Evolutionary conservation across 2,888 invertebrate genomes (phyloP).

Genomic region (Drosophila fulvimacula): DNA sequence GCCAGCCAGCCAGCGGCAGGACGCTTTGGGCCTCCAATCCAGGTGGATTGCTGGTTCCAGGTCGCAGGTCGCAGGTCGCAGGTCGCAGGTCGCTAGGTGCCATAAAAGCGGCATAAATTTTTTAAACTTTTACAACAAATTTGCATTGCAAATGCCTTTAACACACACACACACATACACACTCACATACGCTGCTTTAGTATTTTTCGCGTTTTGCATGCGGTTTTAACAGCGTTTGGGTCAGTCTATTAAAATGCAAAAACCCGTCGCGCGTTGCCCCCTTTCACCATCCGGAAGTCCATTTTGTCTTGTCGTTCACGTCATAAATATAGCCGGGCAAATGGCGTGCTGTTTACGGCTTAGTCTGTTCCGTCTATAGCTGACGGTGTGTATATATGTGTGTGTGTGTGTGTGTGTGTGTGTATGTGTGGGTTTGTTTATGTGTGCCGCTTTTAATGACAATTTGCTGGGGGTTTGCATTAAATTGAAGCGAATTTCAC

Average conservation of each 20-base stretch:
- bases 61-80: conserved; percentile 17
- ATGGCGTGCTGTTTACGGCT: conserved; percentile 74
- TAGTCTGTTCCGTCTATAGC: conserved; percentile 32
- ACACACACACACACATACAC: conserved; percentile 34
- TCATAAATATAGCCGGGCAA: conserved; percentile 73
- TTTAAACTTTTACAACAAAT: conserved; percentile 73
- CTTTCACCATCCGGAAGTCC: conserved; percentile 67
- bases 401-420: conserved; percentile 26
- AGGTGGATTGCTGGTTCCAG: conserved; percentile 21
- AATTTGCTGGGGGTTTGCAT: conserved; percentile 77
- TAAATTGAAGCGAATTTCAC: conserved; percentile 70
- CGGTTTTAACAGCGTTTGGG: conserved; percentile 75
- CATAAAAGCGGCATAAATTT: conserved; percentile 80
- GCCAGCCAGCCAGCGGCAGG: conserved; percentile 1
- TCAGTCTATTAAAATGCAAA: conserved; percentile 82
- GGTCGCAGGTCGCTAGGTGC: conserved; percentile 63
- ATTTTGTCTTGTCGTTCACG: conserved; percentile 81
- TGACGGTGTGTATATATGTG: conserved; percentile 3
- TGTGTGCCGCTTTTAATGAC: conserved; percentile 73
- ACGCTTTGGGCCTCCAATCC: conserved; percentile 11
- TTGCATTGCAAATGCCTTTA: conserved; percentile 72
- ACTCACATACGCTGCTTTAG: conserved; percentile 28
- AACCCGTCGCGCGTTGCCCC: conserved; percentile 21
- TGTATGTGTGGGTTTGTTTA: conserved; percentile 35
- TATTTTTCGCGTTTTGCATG: conserved; percentile 74